Conservation (phyloP, 2,888 invertebrate genomes). For the Drosophila melanocephala region DNA sequence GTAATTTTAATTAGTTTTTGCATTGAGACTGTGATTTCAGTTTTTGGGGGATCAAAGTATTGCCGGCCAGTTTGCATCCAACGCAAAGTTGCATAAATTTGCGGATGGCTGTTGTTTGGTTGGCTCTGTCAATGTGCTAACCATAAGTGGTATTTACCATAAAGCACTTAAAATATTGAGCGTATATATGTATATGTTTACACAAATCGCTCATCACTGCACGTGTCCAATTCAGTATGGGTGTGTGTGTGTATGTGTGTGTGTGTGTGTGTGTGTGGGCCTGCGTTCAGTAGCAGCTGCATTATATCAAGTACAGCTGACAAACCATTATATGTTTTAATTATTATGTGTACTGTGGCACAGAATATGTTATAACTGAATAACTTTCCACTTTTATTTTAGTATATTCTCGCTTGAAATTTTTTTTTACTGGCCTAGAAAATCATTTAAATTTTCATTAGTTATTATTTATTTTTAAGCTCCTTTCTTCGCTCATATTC, state of each 20-base stretch:
- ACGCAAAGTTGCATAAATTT: slow-evolving; percentile 56
- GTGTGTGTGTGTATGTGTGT: background rate
- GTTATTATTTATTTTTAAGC: background rate
- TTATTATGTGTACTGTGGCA: slow-evolving; percentile 47
- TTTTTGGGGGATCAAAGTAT: slow-evolving; percentile 42
- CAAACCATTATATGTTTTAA: slow-evolving; percentile 55
- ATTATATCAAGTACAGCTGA: slow-evolving; percentile 46
- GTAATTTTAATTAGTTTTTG: slow-evolving; percentile 63
- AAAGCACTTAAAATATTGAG: slow-evolving; percentile 64
- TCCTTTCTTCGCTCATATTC: background rate
- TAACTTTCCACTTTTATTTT: background rate
- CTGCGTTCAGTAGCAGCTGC: slow-evolving; percentile 17
- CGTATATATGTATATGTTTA: slow-evolving; percentile 13
- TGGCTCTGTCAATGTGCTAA: slow-evolving; percentile 52
- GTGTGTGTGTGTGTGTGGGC: background rate
- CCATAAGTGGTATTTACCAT: slow-evolving; percentile 67
- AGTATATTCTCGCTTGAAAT: background rate
- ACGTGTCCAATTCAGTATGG: slow-evolving; percentile 26
- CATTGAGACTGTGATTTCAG: slow-evolving; percentile 46
- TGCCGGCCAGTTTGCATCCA: slow-evolving; percentile 12
- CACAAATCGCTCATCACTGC: slow-evolving; percentile 61
- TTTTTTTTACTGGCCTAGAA: too few relatives aligned
- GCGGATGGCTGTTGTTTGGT: slow-evolving; percentile 41
- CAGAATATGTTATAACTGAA: background rate
- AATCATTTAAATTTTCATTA: too few relatives aligned